Percentiles rank a stretch among this genome's conserved stretches.
Conservation (phyloP, 2,888 invertebrate species). For the Mimas tiliae region DNA sequence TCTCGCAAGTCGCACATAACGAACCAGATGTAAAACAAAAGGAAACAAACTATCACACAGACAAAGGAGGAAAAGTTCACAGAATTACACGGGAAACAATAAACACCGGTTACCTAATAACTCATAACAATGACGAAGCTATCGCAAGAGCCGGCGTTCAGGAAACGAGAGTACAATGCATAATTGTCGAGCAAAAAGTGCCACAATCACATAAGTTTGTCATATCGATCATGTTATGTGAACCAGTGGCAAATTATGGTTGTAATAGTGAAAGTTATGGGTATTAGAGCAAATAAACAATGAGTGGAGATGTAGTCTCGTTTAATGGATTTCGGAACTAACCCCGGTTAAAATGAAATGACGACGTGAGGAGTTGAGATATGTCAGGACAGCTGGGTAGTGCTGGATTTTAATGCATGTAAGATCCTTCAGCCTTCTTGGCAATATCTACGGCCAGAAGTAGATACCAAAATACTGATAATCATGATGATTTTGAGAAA, state of each 20-base stretch:
- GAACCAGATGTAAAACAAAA: conserved; percentile 8
- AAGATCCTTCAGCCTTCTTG: too few relatives aligned
- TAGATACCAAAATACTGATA: too few relatives aligned
- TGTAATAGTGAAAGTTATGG: neutral
- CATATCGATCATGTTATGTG: conserved; percentile 13
- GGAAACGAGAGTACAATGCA: conserved; percentile 21
- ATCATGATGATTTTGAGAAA: too few relatives aligned
- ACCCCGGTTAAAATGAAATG: too few relatives aligned
- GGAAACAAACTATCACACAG: conserved; percentile 9
- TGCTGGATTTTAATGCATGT: too few relatives aligned
- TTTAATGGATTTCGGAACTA: too few relatives aligned
- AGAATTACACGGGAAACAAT: conserved; percentile 39
- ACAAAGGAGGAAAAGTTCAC: conserved; percentile 16
- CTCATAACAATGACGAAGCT: conserved; percentile 43
- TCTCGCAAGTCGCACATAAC: neutral
- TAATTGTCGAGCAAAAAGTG: conserved; percentile 17
- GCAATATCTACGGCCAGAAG: too few relatives aligned
- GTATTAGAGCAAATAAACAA: neutral
- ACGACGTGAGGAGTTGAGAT: too few relatives aligned
- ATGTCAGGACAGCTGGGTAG: too few relatives aligned
- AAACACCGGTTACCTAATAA: conserved; percentile 46
- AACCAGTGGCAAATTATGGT: conserved; percentile 1
- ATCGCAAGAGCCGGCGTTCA: conserved; percentile 3
- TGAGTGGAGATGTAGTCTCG: neutral
- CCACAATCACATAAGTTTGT: conserved; percentile 17